Evolutionary conservation across 2,888 invertebrate genomes (phyloP), one percentile per base, ranked within the genome.

Genomic region (Leucozona laternaria): DNA sequence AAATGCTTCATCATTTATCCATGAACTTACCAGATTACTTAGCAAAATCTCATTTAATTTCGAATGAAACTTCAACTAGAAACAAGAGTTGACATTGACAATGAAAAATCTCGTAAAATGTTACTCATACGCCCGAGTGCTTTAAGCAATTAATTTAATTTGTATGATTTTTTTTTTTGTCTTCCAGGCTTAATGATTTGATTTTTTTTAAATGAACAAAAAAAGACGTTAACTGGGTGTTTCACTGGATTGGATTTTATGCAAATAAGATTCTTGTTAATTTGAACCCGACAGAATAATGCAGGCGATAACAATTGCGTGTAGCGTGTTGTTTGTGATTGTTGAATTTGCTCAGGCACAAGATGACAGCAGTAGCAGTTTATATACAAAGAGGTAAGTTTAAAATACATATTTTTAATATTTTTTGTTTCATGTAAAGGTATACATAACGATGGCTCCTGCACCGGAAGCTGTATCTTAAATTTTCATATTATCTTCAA

Each of bases 221-320:
- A 45, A 25, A 64, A 45, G 66, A 68, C 73, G 22, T 22, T 37
- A 11, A 58, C 48, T 62, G 34, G n/a, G 10, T 45, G n/a, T 68
- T 50, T 25, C 7, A 55, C 28, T 40, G 53, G 25, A 45, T 43
- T 7, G 22, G n/a, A n/a, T 53, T 57, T 68, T 60, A 15, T 58
- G 34, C 2, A 20, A 72, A 45, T 50, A 40, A 37, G 17, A 20
- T 25, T 48, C 37, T 40, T 20, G 50, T 40, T 70, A 28, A 71
- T 55, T 76, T 58, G 45, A 77, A 34, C 11, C 1, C 6, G 20
- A 37, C 11, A 48, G 11, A 20, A 53, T 11, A 45, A 86, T 86
- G 86, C 86, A 86, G 73, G 81, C 81, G 75, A 64, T 86, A 66
- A 40, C 86, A 70, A 73, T 86, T 75, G 73, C 58, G 37, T 86